A percentile compares a stretch with the other conserved stretches of the same genome.
These are phyloP conservation scores for Choristoneura fumiferana DNA, from an alignment of 1,140 invertebrate species.

Conservation along the genomic window DNA sequence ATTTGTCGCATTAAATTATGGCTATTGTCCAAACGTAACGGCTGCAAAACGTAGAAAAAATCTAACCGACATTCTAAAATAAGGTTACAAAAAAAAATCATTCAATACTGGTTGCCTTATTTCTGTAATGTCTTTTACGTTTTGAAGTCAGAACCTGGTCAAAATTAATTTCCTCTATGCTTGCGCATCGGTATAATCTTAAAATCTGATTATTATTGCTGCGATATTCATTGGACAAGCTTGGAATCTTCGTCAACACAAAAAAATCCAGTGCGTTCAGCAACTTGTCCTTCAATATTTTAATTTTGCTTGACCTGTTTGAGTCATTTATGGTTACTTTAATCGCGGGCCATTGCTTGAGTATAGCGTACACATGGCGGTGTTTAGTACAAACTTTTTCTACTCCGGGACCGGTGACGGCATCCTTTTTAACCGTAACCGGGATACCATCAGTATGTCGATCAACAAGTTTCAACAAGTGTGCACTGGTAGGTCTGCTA, in stretches of 20 bases:
- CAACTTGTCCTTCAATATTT: neutral
- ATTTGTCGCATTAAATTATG: too few species aligned
- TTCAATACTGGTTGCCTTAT: too few species aligned
- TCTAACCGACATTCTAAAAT: too few species aligned
- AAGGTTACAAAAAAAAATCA: too few species aligned
- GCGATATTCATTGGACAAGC: constrained; percentile 15
- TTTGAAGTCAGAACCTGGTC: constrained; percentile 1
- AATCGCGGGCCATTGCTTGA: constrained; percentile 26
- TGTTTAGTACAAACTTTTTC: constrained; percentile 31
- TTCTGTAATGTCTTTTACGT: too few species aligned
- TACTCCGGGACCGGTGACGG: constrained; percentile 23
- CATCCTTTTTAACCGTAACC: constrained; percentile 22
- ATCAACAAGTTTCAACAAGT: constrained; percentile 18
- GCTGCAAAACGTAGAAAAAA: too few species aligned
- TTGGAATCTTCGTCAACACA: constrained; percentile 32
- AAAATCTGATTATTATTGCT: constrained; percentile 12
- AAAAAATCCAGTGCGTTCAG: neutral
- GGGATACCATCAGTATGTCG: constrained; percentile 4
- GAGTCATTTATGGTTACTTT: constrained; percentile 14
- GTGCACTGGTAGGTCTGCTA: constrained; percentile 24
- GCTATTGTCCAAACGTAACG: too few species aligned
- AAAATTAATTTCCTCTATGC: constrained; percentile 17
- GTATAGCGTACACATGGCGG: constrained; percentile 23
- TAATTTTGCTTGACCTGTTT: constrained; percentile 14
- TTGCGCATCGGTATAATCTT: constrained; percentile 28